Evolutionary conservation across 2,888 invertebrate genomes (phyloP), one percentile per base, ranked within the genome.

Genomic region (Spilosoma lubricipeda): DNA sequence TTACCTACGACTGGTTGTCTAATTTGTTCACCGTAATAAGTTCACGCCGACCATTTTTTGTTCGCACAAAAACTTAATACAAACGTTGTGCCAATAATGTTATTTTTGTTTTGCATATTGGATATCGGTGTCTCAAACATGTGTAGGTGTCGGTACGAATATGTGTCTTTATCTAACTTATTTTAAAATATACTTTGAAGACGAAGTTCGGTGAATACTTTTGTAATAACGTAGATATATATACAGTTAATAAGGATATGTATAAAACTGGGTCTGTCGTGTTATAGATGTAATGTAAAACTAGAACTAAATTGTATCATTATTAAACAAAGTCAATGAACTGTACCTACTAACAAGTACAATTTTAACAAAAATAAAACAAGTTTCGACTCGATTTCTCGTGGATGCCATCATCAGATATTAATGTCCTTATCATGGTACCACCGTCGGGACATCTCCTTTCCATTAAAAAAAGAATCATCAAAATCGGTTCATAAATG

Each of bases 91-190:
- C 92, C 90, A 92, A 93, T 94, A 94, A 93, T 91, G 93, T 94
- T 95, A 94, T 88, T 92, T 90, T 92, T 90, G 90, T 93, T 94
- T 93, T 92, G 90, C 89, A 90, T 93, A 93, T 94, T 92, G 90
- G 89, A 90, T 93, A 93, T 94, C 92, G 88, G 90, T 93, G 92
- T 93, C 92, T 89, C 86, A 86, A 86, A 87, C 88, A 90, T 91
- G 90, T 91, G 70, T 27, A 56, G 52, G 8, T 45, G 23, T 88
- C 88, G 87, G 59, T 68, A 56, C 72, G 77, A 63, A 85, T 79
- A 77, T 77, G 74, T 80, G 78, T 77, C 81, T 81, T 82, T 80
- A 27, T 52, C n/a, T 36, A 69, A 8, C n/a, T 52, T 56, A 48
- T 36, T 69, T 69, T 13, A 27, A 69, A 52, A 52, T 23, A 56